Evolutionary conservation across 2,797 vertebrate species (phyloP).

Genomic region (Triplophysa yarkandensis): DNA sequence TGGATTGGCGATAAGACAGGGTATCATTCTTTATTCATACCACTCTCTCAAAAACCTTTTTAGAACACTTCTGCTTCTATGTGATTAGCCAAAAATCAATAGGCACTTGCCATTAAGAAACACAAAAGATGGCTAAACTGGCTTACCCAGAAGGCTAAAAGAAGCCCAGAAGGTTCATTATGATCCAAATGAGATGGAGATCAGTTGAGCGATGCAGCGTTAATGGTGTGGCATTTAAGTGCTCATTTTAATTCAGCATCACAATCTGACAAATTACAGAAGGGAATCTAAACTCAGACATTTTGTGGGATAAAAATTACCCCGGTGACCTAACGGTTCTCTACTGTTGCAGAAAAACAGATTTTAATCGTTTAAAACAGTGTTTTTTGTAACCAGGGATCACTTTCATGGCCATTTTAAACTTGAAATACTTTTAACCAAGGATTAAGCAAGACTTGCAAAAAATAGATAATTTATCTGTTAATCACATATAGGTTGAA

Average conservation of each 20-base stretch:
- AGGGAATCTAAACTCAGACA: constrained; percentile 1
- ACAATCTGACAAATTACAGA: constrained; percentile 10
- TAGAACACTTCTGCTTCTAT: constrained; percentile 39
- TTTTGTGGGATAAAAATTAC: constrained; percentile 10
- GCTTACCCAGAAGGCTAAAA: constrained; percentile 28
- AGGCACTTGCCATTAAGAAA: constrained; percentile 42
- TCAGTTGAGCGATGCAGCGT: background rate
- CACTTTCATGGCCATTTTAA: background rate
- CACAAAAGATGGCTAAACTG: constrained; percentile 19
- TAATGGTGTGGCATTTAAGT: background rate
- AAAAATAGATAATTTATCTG: background rate
- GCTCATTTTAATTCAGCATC: background rate
- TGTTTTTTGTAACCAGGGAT: too few species aligned
- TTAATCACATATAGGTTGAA: background rate
- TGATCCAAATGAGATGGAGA: constrained; percentile 17
- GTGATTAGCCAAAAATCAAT: constrained; percentile 59
- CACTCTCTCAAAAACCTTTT: constrained; percentile 30
- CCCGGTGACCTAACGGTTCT: background rate
- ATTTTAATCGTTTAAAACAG: background rate
- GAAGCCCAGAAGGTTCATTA: constrained; percentile 20
- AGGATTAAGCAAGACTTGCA: background rate
- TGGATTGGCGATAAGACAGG: constrained; percentile 40
- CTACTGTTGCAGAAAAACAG: background rate
- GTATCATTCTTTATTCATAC: constrained; percentile 59
- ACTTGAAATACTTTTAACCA: background rate